Conservation (phyloP, 1,140 invertebrate genomes). For the Brachionus plicatilis region DNA sequence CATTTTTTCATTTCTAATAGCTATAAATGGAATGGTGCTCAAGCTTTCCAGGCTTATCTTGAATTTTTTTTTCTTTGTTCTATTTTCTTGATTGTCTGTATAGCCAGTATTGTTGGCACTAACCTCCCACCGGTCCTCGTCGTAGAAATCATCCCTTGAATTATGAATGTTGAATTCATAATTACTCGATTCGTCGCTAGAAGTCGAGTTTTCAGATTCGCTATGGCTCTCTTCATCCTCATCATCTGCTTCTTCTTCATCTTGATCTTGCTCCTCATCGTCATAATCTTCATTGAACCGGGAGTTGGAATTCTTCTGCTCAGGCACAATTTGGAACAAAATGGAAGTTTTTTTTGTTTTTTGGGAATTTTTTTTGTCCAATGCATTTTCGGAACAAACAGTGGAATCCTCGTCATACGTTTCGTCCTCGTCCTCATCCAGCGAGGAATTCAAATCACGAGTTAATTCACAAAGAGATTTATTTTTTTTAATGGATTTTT, state of each 20-base stretch:
- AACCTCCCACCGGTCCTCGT: neutral
- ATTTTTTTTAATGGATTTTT: neutral
- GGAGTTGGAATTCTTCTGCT: neutral
- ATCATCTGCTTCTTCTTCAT: neutral
- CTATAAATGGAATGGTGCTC: neutral
- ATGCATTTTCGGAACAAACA: neutral
- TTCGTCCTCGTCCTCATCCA: neutral
- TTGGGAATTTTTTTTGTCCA: neutral
- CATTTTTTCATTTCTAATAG: neutral
- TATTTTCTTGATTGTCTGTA: slow-evolving; percentile 5
- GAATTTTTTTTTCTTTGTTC: neutral
- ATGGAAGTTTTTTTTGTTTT: neutral
- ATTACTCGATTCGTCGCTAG: neutral
- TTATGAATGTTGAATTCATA: neutral
- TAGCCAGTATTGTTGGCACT: neutral
- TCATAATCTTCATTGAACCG: neutral
- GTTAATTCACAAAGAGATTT: neutral
- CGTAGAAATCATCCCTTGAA: neutral
- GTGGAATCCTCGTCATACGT: neutral
- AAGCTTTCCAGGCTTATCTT: neutral
- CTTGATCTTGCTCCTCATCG: neutral
- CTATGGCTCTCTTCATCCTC: neutral
- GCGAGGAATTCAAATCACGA: neutral
- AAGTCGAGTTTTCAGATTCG: neutral
- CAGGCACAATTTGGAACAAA: neutral